Base-by-base conservation (phyloP, 2,888 invertebrate species). In the Pollenia amentaria region DNA sequence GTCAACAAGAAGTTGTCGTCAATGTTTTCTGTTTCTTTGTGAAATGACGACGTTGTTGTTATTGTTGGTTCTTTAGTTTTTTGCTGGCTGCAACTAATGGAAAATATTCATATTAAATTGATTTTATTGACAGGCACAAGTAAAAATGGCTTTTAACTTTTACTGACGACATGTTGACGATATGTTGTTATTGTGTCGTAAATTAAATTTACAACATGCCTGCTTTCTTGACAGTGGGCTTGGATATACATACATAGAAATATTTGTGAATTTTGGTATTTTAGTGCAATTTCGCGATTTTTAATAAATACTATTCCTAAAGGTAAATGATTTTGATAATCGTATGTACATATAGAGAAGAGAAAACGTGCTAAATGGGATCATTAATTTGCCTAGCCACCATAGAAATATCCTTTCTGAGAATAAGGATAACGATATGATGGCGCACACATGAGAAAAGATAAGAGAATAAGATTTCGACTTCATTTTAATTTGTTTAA, bases 101-200 rank as follows among this genome's bases (percentile, higher is more conserved):
- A 92, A 92, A 91, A 90, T 87, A 81, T 91, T 90, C 91, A 90
- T 91, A 92, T 92, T 92, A 91, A 91, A 91, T 91, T 91, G 91
- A 91, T 92, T 91, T 90, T 91, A 91, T 92, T 91, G 92, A 91
- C 91, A 92, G 89, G 76, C 80, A 80, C 65, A 81, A 87, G 80
- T 81, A 81, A 87, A 76, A 88, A 88, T 84, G 84, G 84, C 84
- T 87, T 87, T 87, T 84, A 84, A 87, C 76, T 87, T 84, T 79
- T 87, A 87, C 83, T 73, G 87, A 89, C 89, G 88, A 89, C 88
- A 87, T 80, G 86, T 86, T 79, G 88, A 88, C 88, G 88, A 88
- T 87, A 82, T 85, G 86, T 82, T 85, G 87, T 85, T 84, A 82
- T 84, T 80, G 87, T 85, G 83, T 82, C 86, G 77, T 84, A 84